Evolutionary conservation across 1,140 invertebrate species (phyloP).

Genomic region (Papilio dardanus): DNA sequence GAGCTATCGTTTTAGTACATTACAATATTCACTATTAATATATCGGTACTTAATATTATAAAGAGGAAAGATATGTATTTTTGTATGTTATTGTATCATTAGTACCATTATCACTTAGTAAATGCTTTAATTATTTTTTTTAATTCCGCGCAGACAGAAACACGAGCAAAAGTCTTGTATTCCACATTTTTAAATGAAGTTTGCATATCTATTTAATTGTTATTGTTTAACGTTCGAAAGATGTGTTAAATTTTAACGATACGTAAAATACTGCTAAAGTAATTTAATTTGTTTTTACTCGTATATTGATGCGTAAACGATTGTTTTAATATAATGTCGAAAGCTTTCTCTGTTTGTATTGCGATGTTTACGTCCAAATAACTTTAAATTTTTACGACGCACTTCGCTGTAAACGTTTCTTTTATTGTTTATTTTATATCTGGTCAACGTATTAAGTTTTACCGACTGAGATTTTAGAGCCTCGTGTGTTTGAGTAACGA

Average conservation of each 20-base stretch:
- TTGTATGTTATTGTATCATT: too few relatives aligned
- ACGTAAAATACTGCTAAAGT: not conserved
- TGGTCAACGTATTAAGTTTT: constrained; percentile 35
- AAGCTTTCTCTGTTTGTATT: constrained; percentile 31
- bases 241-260: not conserved
- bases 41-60: too few relatives aligned
- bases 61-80: too few relatives aligned
- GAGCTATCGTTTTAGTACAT: too few relatives aligned
- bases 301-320: not conserved
- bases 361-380: constrained; percentile 35
- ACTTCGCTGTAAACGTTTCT: constrained; percentile 36
- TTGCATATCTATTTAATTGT: not conserved
- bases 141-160: too few relatives aligned
- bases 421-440: constrained; percentile 33
- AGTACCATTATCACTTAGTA: too few relatives aligned
- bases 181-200: too few relatives aligned
- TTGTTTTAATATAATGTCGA: constrained; percentile 40
- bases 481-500: not conserved
- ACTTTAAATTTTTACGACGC: constrained; percentile 36
- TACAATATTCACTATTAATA: too few relatives aligned
- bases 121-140: too few relatives aligned
- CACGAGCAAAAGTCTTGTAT: too few relatives aligned
- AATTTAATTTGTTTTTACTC: not conserved
- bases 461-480: constrained; percentile 15
- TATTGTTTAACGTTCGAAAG: not conserved